Base-by-base conservation (phyloP, 2,888 invertebrate species). In the Eremobia ochroleuca region DNA sequence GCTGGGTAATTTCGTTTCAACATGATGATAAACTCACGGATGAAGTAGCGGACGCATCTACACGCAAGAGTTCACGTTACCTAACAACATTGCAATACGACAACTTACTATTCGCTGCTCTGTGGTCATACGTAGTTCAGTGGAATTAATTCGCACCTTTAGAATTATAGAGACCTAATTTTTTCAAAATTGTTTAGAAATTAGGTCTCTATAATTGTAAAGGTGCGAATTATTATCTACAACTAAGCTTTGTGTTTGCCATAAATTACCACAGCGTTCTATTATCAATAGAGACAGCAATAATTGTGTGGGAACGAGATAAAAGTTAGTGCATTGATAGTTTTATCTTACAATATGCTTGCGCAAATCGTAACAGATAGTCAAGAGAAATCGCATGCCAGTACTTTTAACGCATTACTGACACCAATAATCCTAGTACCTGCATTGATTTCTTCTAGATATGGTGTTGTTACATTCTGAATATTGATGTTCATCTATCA, bases 331-430 rank as follows among this genome's bases (percentile, higher is more conserved):
- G 58, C 21, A 28, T 28, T 18, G 21, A 58, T 68, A 77, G 18
- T 31, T 69, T 25, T 21, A 55, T 52, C 43, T 46, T 37, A 34
- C 11, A n/a, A 68, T 59, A 13, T 62, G 25, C 11, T 84, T 76
- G 79, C 82, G 71, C 18, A 84, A 85, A 76, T 65, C 64, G 70
- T 67, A 65, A 70, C 58, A 71, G 73, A 58, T 75, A 71, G n/a
- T 46, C 46, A 62, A 77, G 81, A 80, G 77, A 86, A 86, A 82
- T 71, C 76, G 65, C 65, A 64, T 34, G 61, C 58, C 49, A 78
- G 49, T 66, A 43, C 67, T 65, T n/a, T 40, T 40, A 55, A 37
- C 37, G 46, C 77, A 61, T 55, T 31, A 73, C 15, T 67, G 70
- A 66, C 69, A 82, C 55, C 46, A 67, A 52, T 82, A 62, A 43